These are phyloP conservation scores for Eonycteris spelaea DNA, from an alignment of 2,113 vertebrate species.

Conservation along the genomic window DNA sequence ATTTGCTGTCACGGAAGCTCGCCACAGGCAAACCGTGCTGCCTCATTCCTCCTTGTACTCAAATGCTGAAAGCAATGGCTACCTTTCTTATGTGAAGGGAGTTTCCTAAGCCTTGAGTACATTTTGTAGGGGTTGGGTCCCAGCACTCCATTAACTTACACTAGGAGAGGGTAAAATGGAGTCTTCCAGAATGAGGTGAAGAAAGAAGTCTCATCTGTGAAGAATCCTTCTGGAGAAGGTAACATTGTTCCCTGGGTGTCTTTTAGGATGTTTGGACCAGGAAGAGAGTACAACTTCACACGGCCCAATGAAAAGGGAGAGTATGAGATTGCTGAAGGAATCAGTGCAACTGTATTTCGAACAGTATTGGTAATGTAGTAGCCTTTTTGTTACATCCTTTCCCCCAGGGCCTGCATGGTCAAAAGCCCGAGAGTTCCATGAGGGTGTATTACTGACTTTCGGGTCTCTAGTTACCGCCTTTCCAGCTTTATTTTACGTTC, in stretches of 20 bases:
- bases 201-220: neutral
- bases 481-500: neutral
- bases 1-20: neutral
- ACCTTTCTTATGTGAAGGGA: neutral
- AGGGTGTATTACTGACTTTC: neutral
- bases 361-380: constrained; percentile 84
- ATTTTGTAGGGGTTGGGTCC: neutral
- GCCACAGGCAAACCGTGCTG: neutral
- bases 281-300: constrained; percentile 87
- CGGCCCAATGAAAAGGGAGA: constrained; percentile 88
- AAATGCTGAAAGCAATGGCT: neutral
- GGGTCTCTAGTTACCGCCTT: neutral
- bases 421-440: neutral
- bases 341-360: constrained; percentile 86
- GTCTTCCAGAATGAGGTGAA: neutral
- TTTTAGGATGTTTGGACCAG: constrained; percentile 89
- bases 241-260: neutral
- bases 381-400: neutral
- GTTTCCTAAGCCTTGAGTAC: neutral
- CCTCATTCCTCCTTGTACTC: neutral
- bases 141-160: neutral
- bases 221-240: neutral
- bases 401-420: neutral
- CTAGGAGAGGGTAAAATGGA: neutral
- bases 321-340: constrained; percentile 87